Base-by-base conservation (phyloP, 1,140 invertebrate species). In the Trissolcus basalis region DNA sequence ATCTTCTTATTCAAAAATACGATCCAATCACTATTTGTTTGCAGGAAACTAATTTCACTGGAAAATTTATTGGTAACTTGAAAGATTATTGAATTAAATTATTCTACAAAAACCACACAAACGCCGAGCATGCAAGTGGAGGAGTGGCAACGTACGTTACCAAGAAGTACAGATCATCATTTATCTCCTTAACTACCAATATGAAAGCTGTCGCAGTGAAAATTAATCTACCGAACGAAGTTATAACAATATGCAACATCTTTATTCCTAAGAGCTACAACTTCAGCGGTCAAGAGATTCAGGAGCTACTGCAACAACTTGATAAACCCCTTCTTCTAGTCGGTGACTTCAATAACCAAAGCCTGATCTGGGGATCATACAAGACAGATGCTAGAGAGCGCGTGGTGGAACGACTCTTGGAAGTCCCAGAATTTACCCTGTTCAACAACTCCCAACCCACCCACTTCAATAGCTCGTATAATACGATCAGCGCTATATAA, bases 301-400 rank as follows among this genome's bases (percentile, higher is more conserved):
- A 33, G 6, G 39, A 43, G 6, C 13, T 54, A 7, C 45, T 54
- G 0, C 3, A 15, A 4, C 11, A 1, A 16, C 13, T 63, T 8
- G 32, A 14, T 6, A 63, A 49, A 49, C 49, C 27, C 1, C 45
- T 45, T 11, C 4, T 55, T 6, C 19, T 50, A 4, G n/a, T 50
- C 6, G 27, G 48, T 0, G 83, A 85, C 45, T 82, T 85, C 33
- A 85, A 85, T 48, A 60, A 72, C 9, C 80, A 85, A 36, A 83
- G 80, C 35, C 60, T 43, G 19, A 39, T 78, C 16, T 86, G 80
- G 82, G 81, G 81, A 10, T 81, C 80, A 16, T 19, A 64, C 3
- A 78, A 78, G 69, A 69, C 54, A 33, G 80, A 85, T 47, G 14
- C 12, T 7, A 80, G 81, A 70, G 82, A 81, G 14, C 81, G 64